Percentiles rank a stretch among this genome's conserved stretches.
phyloP scores from a whole-genome alignment of 2,797 vertebrate genomes.

The Phalanger gymnotis region DNA sequence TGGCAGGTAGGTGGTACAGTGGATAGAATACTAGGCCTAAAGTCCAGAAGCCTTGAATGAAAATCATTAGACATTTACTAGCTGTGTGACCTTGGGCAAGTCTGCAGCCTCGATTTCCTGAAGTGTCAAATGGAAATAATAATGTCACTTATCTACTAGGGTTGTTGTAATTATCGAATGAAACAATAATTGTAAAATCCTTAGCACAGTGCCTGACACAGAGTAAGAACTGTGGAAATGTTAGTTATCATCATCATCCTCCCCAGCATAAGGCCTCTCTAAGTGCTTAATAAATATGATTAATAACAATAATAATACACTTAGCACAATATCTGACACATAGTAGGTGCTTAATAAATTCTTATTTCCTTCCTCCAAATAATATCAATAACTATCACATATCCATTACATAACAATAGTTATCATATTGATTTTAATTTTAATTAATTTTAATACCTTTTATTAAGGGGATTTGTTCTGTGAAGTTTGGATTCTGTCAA shows the following conservation, averaged over 20 bases:
- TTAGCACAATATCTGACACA: neutral
- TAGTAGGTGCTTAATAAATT: neutral
- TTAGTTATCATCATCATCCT: neutral
- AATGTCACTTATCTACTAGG: neutral
- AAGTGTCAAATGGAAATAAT: neutral
- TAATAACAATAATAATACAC: neutral
- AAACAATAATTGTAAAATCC: neutral
- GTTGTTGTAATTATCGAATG: neutral
- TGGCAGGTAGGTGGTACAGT: neutral
- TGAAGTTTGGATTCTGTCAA: no score
- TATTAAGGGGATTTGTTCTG: no score
- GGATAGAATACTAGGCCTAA: neutral
- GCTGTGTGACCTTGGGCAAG: neutral
- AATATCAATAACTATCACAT: neutral
- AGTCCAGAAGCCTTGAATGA: neutral
- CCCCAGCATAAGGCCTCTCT: no score
- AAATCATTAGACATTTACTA: neutral
- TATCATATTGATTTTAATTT: neutral
- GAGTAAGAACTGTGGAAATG: neutral
- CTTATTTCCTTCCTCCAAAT: conserved; percentile 53
- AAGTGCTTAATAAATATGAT: neutral
- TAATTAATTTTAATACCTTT: no score
- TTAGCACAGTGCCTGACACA: neutral
- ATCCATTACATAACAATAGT: neutral
- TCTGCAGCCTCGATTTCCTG: neutral